Base-by-base conservation (phyloP, 2,888 invertebrate genomes). In the Eupithecia insigniata region DNA sequence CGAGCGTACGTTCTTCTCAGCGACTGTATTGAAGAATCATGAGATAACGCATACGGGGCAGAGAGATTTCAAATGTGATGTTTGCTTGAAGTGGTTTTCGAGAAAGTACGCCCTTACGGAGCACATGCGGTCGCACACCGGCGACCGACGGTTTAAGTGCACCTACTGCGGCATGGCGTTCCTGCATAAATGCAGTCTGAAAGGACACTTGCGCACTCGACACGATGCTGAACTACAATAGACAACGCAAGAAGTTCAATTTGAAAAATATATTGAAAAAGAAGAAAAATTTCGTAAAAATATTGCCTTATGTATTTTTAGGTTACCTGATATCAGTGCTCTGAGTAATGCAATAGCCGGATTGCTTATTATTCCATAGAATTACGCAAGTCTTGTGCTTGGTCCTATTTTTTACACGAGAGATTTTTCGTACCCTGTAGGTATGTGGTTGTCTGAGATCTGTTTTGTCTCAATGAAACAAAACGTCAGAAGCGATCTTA, bases 181-280 rank as follows among this genome's bases (percentile, higher is more conserved):
- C 16, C 89, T 92, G 0, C 91, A 93, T 76, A 92, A 92, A 72
- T 92, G 91, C 66, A 92, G 92, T 73, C 73, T 93, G 18, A 92
- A 92, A 70, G 89, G 89, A 1, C 92, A 92, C 77, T 82, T 92
- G 65, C 93, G 92, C 66, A 89, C 90, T 0, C 89, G 90, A 62
- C 89, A 92, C 26, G 58, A 32, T 58, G 80, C 16, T 18, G 62
- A 55, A 78, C 72, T 32, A n/a, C 12, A 51, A 51, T 55, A 55
- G 55, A 46, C 46, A 46, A n/a, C 2, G n/a, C 46, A 22, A 46
- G 46, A 46, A 46, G n/a, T n/a, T 46, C n/a, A n/a, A n/a, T n/a
- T n/a, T n/a, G n/a, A n/a, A n/a, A n/a, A n/a, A n/a, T n/a, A n/a
- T n/a, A n/a, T n/a, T n/a, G n/a, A n/a, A n/a, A n/a, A n/a, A n/a